Conservation (phyloP, 1,140 invertebrate species). For the Homalodisca vitripennis region DNA sequence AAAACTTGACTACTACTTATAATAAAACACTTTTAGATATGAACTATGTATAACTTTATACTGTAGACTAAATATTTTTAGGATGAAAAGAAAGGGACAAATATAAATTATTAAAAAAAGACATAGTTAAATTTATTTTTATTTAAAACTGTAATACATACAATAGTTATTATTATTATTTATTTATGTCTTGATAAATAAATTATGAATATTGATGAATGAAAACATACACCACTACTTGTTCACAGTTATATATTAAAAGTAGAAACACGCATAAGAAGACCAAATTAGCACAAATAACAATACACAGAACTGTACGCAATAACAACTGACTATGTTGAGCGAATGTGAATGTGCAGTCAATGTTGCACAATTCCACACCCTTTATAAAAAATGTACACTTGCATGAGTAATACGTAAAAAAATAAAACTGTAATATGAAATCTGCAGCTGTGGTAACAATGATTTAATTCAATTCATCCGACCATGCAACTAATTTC, state of each 20-base stretch:
- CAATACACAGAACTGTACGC: slow-evolving; percentile 6
- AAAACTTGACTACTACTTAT: too few species aligned
- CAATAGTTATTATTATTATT: slow-evolving; percentile 22
- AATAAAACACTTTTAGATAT: too few species aligned
- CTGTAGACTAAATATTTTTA: too few species aligned
- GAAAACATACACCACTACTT: slow-evolving; percentile 19
- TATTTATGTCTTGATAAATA: not conserved
- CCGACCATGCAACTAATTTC: too few species aligned
- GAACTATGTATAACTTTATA: too few species aligned
- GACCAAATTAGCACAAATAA: slow-evolving; percentile 6
- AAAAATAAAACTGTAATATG: slow-evolving; percentile 7
- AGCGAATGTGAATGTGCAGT: not conserved
- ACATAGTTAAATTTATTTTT: too few species aligned
- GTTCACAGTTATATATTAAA: slow-evolving; percentile 24
- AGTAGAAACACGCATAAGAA: slow-evolving; percentile 19
- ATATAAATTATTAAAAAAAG: too few species aligned
- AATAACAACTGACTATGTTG: slow-evolving; percentile 1
- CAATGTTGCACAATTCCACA: not conserved
- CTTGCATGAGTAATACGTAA: not conserved
- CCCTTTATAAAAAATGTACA: not conserved
- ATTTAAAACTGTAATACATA: slow-evolving; percentile 23
- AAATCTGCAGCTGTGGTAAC: not conserved
- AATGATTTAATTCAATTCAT: too few species aligned
- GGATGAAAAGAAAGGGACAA: too few species aligned
- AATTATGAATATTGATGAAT: slow-evolving; percentile 8